Conservation (phyloP, 2,888 invertebrate species). For the Synanthedon andrenaeformis region DNA sequence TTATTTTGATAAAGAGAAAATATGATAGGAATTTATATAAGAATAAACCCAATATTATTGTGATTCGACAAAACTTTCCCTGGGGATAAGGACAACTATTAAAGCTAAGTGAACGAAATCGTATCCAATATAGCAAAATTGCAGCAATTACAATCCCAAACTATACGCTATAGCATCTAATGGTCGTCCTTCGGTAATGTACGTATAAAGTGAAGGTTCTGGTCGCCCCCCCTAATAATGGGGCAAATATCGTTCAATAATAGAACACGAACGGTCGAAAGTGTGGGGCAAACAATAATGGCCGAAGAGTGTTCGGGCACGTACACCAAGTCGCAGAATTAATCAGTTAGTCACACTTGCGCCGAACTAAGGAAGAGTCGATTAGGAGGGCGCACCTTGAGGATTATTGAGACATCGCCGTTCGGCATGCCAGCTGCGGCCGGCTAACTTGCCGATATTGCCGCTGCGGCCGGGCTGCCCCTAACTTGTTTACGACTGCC, state of each 20-base stretch:
- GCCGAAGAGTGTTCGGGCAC: conserved; percentile 44
- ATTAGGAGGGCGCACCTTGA: conserved; percentile 66
- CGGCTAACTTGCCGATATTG: conserved; percentile 59
- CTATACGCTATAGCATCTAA: conserved; percentile 43
- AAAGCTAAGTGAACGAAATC: conserved; percentile 39
- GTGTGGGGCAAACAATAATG: conserved; percentile 58
- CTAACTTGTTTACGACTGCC: conserved; percentile 62
- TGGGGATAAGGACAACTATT: conserved; percentile 32
- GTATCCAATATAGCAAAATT: conserved; percentile 54
- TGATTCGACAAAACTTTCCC: background rate
- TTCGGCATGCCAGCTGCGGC: conserved; percentile 57
- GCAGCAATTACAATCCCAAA: conserved; percentile 57
- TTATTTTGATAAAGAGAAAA: too few species aligned
- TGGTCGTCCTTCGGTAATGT: conserved; percentile 43
- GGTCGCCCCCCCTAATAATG: conserved; percentile 42
- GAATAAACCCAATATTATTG: too few species aligned
- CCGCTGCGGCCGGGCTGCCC: conserved; percentile 42
- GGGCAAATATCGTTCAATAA: conserved; percentile 61
- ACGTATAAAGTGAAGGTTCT: conserved; percentile 42
- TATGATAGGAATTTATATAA: too few species aligned
- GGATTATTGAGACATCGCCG: conserved; percentile 67
- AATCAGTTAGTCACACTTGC: conserved; percentile 70
- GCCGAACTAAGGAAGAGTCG: conserved; percentile 64
- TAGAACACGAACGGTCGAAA: conserved; percentile 42
- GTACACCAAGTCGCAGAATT: conserved; percentile 56